Base-by-base conservation (phyloP, 2,113 vertebrate genomes). In the Epinephelus cyanopodus region DNA sequence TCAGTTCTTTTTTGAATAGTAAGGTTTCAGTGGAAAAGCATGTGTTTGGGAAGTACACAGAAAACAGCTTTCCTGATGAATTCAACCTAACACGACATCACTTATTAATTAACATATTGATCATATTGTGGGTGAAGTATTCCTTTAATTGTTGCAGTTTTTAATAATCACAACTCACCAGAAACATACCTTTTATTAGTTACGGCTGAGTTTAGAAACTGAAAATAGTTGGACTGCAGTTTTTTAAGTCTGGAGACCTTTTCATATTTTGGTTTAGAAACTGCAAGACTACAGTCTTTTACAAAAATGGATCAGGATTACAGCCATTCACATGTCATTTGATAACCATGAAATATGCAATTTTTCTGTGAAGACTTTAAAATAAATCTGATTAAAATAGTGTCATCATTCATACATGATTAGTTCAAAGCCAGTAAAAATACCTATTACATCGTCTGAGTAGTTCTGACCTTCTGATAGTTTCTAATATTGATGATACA, bases 401-500 rank as follows among this genome's bases (percentile, higher is more conserved):
- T n/a, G 11, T 58, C 19, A 25, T 39, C 14, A 53, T 53, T 23
- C 25, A 53, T n/a, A 12, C 25, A 63, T 3, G 21, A 27, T n/a
- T 18, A 57, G 25, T 13, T 37, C 18, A 63, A 71, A 62, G 33
- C 33, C 33, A 71, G 13, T 60, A 14, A 68, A 29, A 13, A 61
- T 52, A 50, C 23, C 27, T 9, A 19, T 33, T 25, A 17, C 25
- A 61, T 25, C 42, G 2, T 53, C 18, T 54, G 9, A 33, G 23
- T 33, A 18, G 39, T 39, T 71, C 23, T 29, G 18, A 58, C 67
- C 50, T 25, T 47, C 15, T 1, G 57, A 48, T 50, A 15, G 29
- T 11, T 72, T 47, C 5, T 23, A 68, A 37, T 73, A 19, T 45
- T 68, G 33, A 79, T 70, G 25, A 67, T 39, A 42, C 21, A 71